Evolutionary conservation across 2,113 vertebrate species (phyloP).

Genomic region (Trematocara macrostoma): DNA sequence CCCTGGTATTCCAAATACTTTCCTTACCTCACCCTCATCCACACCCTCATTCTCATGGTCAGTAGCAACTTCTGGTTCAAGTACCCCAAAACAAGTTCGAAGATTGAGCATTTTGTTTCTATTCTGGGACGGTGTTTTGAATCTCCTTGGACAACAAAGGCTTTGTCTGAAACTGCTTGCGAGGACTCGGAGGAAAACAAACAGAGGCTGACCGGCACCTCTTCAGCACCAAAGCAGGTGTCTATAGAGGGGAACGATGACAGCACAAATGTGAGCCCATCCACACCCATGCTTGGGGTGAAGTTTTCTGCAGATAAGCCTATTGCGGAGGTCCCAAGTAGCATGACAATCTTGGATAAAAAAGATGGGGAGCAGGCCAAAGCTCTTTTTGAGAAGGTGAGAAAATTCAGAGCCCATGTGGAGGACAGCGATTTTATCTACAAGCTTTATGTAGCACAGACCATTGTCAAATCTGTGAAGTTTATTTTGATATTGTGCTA

Average conservation of each 20-base stretch:
- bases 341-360: slow-evolving; percentile 91
- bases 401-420: slow-evolving; percentile 90
- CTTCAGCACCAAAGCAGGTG: slow-evolving; percentile 79
- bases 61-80: slow-evolving; percentile 99
- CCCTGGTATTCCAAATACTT: slow-evolving; percentile 99
- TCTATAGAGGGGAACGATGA: slow-evolving; percentile 87
- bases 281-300: slow-evolving; percentile 86
- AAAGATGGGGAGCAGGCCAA: slow-evolving; percentile 83
- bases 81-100: slow-evolving; percentile 97
- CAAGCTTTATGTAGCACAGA: slow-evolving; percentile 94
- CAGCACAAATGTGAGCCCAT: slow-evolving; percentile 75
- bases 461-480: slow-evolving; percentile 90
- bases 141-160: slow-evolving; percentile 98
- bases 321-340: slow-evolving; percentile 84
- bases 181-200: slow-evolving; percentile 97
- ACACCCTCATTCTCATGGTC: slow-evolving; percentile 95
- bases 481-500: slow-evolving; percentile 94
- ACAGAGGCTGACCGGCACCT: slow-evolving; percentile 83
- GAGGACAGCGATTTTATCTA: slow-evolving; percentile 97
- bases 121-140: slow-evolving; percentile 95
- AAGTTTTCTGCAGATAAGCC: slow-evolving; percentile 90
- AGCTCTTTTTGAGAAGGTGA: slow-evolving; percentile 87
- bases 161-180: slow-evolving; percentile 91
- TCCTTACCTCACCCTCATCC: slow-evolving; percentile 94
- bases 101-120: slow-evolving; percentile 97